A percentile compares a stretch with the other conserved stretches of the same genome.
These are phyloP conservation scores for Scaptomyza montana DNA, from an alignment of 1,140 invertebrate species.

Conservation along the genomic window DNA sequence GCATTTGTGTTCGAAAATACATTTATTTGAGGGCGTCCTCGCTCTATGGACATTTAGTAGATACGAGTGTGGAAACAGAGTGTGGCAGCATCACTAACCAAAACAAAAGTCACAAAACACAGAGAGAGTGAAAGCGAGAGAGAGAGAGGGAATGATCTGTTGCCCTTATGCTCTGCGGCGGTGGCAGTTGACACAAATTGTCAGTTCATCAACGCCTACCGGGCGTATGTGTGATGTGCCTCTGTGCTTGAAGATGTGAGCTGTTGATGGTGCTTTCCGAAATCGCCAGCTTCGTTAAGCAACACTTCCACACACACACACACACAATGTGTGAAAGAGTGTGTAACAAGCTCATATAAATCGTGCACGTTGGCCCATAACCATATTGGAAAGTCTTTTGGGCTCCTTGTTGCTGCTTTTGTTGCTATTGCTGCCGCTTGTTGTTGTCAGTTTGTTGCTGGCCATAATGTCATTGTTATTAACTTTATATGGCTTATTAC, in stretches of 20 bases:
- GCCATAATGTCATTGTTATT: slow-evolving; percentile 74
- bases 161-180: slow-evolving; percentile 69
- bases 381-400: slow-evolving; percentile 61
- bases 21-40: slow-evolving; percentile 74
- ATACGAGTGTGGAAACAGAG: background rate
- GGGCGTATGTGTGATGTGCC: slow-evolving; percentile 68
- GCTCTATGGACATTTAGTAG: slow-evolving; percentile 40
- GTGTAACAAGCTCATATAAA: slow-evolving; percentile 62
- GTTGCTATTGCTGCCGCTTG: slow-evolving; percentile 8
- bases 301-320: slow-evolving; percentile 9
- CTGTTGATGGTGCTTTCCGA: background rate
- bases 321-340: background rate
- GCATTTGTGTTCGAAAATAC: slow-evolving; percentile 79
- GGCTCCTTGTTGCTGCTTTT: slow-evolving; percentile 15
- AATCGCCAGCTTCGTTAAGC: slow-evolving; percentile 56
- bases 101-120: background rate
- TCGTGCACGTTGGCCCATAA: slow-evolving; percentile 77
- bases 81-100: background rate
- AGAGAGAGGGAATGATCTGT: background rate
- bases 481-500: slow-evolving; percentile 81
- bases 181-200: slow-evolving; percentile 79
- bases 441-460: slow-evolving; percentile 46
- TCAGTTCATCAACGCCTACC: slow-evolving; percentile 82
- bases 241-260: background rate
- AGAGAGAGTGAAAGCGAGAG: no score